These are phyloP conservation scores for Gobiocypris rarus DNA, from an alignment of 2,113 vertebrate species.

Conservation along the genomic window DNA sequence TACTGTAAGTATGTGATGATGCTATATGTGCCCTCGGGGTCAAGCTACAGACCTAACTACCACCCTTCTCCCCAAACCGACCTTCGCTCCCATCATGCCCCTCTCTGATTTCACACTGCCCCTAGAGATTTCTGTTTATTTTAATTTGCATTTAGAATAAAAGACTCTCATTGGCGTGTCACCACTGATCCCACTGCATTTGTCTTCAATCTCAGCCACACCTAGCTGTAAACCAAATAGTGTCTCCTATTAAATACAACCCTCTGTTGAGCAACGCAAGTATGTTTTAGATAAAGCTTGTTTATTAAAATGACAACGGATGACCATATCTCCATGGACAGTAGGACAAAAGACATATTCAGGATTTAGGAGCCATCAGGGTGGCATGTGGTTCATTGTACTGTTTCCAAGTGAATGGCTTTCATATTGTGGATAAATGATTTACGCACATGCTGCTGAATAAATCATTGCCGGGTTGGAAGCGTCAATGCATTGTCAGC, in stretches of 20 bases:
- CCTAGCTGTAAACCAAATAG: slow-evolving; percentile 4
- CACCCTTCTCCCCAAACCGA: background rate
- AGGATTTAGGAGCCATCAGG: background rate
- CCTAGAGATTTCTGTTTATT: slow-evolving; percentile 8
- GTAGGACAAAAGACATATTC: background rate
- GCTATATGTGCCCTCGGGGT: background rate
- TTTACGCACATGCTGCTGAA: slow-evolving; percentile 50
- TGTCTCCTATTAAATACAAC: background rate
- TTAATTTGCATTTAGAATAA: slow-evolving; percentile 21
- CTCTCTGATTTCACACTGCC: slow-evolving; percentile 9
- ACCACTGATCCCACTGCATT: background rate
- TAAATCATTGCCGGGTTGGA: slow-evolving; percentile 52
- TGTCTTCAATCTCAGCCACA: background rate
- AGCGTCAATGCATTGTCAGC: slow-evolving; percentile 20
- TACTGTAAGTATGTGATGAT: background rate
- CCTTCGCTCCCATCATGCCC: background rate
- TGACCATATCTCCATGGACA: background rate
- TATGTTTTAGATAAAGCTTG: background rate
- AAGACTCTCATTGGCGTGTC: background rate
- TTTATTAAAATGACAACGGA: background rate
- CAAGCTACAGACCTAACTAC: background rate
- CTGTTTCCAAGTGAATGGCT: slow-evolving; percentile 4
- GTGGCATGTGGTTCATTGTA: slow-evolving; percentile 9
- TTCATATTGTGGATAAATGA: slow-evolving; percentile 50
- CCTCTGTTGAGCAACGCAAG: background rate